Evolutionary conservation across 2,888 invertebrate species (phyloP), one percentile per base, ranked within the genome.

Genomic region (Dione juno): DNA sequence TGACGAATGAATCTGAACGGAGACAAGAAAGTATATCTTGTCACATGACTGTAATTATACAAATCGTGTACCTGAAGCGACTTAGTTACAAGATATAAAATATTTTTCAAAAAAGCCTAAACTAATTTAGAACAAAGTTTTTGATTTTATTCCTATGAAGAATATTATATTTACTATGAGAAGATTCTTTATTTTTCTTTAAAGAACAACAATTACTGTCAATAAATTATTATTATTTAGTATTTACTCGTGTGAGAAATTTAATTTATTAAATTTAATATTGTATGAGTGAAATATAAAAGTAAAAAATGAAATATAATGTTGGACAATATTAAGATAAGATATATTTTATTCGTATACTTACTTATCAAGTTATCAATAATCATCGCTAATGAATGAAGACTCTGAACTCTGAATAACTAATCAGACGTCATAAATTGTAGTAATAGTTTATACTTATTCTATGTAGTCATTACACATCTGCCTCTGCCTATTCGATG

Each of bases 301-400:
- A 43, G 41, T n/a, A n/a, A n/a, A n/a, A 41, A 58, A 14, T 13
- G n/a, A 43, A 9, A 19, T 19, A 59, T n/a, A 43, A 43, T 13
- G n/a, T 61, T 45, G 10, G 45, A 61, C 61, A 61, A 61, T 61
- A 61, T 61, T 45, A 11, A n/a, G n/a, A 11, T 61, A 45, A 61
- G 43, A 28, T 45, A 16, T 43, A 28, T 5, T n/a, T 43, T 61
- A 61, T 61, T 45, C 43, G 43, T 28, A 28, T 45, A 61, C 9
- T 45, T 28, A 28, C 28, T 28, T 28, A 28, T 28, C 28, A 28
- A 28, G 28, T 28, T 28, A 28, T 28, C 28, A 35, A 35, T 3
- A 28, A 52, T 52, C 11, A 28, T 13, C 14, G 14, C 52, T 21
- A 52, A 52, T 52, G 28, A 28, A 28, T 28, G 28, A 28, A 28